These are phyloP conservation scores for Remorina albescens DNA, from an alignment of 2,797 vertebrate genomes.

Conservation along the genomic window DNA sequence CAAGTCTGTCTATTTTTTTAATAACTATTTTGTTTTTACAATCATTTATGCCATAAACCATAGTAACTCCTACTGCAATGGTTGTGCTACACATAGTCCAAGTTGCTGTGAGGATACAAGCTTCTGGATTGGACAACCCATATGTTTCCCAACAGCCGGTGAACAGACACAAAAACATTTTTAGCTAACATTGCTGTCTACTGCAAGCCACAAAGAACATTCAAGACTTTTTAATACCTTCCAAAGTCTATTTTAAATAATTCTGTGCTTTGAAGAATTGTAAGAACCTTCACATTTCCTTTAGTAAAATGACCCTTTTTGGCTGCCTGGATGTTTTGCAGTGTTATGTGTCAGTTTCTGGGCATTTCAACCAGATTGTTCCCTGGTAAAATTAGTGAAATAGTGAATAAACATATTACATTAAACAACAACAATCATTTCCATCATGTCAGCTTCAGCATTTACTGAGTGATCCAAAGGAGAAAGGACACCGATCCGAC, in stretches of 20 bases:
- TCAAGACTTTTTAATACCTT: neutral
- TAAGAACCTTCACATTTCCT: too few species aligned
- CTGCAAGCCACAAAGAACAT: neutral
- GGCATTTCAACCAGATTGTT: conserved; percentile 16
- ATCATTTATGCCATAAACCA: conserved; percentile 10
- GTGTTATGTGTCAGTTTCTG: neutral
- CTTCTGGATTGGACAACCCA: neutral
- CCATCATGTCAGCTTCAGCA: neutral
- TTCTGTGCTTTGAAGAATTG: too few species aligned
- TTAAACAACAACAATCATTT: neutral
- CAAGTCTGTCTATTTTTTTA: neutral
- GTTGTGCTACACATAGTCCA: neutral
- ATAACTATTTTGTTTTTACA: neutral
- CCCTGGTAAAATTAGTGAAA: neutral
- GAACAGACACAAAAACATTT: neutral
- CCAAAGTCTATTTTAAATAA: too few species aligned
- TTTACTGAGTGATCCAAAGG: conserved; percentile 6
- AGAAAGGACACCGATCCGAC: neutral
- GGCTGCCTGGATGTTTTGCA: neutral
- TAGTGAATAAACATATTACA: neutral
- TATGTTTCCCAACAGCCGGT: neutral
- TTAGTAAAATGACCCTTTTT: too few species aligned
- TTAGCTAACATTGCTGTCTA: neutral
- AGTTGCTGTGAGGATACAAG: neutral
- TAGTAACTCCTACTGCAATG: conserved; percentile 6